phyloP scores from a whole-genome alignment of 2,888 invertebrate species.

The Perithous albicinctus region DNA sequence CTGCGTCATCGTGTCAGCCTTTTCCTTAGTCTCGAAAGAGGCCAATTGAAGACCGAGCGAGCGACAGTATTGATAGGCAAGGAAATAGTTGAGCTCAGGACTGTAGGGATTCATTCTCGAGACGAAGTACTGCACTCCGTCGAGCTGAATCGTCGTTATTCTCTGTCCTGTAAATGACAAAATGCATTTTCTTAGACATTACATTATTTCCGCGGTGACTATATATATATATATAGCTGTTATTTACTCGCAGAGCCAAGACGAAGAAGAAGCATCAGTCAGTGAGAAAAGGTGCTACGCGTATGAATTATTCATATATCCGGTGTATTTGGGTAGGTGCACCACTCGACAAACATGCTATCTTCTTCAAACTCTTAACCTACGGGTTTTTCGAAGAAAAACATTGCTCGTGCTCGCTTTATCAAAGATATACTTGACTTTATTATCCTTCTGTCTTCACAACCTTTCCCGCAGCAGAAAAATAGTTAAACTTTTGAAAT shows the following conservation, averaged over 20 bases:
- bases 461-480: no score
- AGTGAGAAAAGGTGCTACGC: slow-evolving; percentile 1
- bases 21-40: slow-evolving; percentile 94
- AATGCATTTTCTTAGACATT: background rate
- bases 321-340: slow-evolving; percentile 60
- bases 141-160: slow-evolving; percentile 94
- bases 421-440: background rate
- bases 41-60: slow-evolving; percentile 93
- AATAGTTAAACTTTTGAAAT: no score
- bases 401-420: slow-evolving; percentile 12
- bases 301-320: slow-evolving; percentile 62
- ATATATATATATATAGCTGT: background rate
- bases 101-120: slow-evolving; percentile 95
- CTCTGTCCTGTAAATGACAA: slow-evolving; percentile 89
- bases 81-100: slow-evolving; percentile 93
- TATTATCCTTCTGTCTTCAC: background rate
- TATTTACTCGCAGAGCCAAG: background rate
- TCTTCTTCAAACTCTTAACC: background rate
- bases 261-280: background rate
- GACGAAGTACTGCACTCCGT: slow-evolving; percentile 94
- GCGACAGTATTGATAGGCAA: slow-evolving; percentile 95
- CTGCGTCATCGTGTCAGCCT: slow-evolving; percentile 93
- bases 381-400: slow-evolving; percentile 1
- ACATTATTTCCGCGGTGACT: background rate
- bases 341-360: slow-evolving; percentile 13